Percentiles rank a stretch among this genome's conserved stretches.
Conservation (phyloP, 2,888 invertebrate genomes). For the Cloeon dipterum region DNA sequence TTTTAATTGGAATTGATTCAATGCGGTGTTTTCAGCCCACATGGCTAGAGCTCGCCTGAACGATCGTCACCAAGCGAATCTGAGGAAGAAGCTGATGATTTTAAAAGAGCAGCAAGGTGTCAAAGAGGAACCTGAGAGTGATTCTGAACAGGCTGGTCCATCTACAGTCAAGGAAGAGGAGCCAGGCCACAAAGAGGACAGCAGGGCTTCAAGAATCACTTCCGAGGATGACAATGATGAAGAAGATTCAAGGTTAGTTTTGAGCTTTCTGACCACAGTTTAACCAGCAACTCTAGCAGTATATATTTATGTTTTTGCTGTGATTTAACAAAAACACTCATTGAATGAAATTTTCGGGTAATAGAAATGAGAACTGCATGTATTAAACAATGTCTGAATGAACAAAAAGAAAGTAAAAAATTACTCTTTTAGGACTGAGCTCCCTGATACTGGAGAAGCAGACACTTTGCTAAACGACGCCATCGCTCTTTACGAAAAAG, state of each 20-base stretch:
- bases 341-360: no score
- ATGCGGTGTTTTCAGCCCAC: no score
- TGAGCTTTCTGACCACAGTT: no score
- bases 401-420: no score
- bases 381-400: not conserved
- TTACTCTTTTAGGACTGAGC: no score
- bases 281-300: no score
- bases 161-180: conserved; percentile 13
- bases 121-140: conserved; percentile 12
- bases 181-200: conserved; percentile 6
- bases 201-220: no score
- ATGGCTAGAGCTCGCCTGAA: conserved; percentile 79
- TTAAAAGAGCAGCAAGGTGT: conserved; percentile 69
- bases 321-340: no score
- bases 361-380: no score
- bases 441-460: no score
- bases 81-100: conserved; percentile 67
- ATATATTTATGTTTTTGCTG: no score
- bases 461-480: conserved; percentile 25
- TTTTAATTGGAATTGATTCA: not conserved
- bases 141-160: conserved; percentile 12
- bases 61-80: conserved; percentile 77
- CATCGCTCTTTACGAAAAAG: conserved; percentile 47
- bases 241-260: no score
- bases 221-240: not conserved